A percentile compares a stretch with the other conserved stretches of the same genome.
Evolutionary conservation across 2,888 invertebrate species (phyloP).

Genomic region (Bellardia pandia): DNA sequence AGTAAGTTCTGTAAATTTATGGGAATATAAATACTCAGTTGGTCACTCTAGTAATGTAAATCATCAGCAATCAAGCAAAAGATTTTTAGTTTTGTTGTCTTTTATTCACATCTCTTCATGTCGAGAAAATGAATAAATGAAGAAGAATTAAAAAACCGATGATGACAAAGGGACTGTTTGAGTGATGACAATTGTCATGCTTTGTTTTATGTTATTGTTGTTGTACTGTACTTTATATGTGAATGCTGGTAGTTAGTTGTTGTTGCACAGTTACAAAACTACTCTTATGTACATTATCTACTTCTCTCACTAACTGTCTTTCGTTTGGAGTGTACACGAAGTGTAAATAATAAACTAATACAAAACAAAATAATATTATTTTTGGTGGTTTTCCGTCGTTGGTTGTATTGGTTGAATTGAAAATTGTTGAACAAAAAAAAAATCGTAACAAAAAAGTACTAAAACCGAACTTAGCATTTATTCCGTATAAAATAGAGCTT

Average conservation of each 20-base stretch:
- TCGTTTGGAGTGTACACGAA: neutral
- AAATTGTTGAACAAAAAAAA: slow-evolving; percentile 16
- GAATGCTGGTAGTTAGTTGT: neutral
- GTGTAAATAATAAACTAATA: neutral
- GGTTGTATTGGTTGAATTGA: slow-evolving; percentile 3
- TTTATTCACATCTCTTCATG: slow-evolving; percentile 14
- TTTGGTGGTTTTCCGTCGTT: slow-evolving; percentile 42
- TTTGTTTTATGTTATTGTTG: neutral
- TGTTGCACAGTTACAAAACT: slow-evolving; percentile 17
- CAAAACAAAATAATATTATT: neutral
- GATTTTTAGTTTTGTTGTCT: slow-evolving; percentile 30
- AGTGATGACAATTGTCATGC: slow-evolving; percentile 36
- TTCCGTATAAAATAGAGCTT: slow-evolving; percentile 66
- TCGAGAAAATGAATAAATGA: slow-evolving; percentile 20
- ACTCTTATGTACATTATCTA: slow-evolving; percentile 1
- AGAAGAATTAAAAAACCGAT: neutral
- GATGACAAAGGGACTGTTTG: slow-evolving; percentile 31
- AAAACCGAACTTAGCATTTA: slow-evolving; percentile 34
- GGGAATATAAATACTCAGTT: neutral
- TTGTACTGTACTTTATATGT: neutral
- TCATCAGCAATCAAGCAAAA: slow-evolving; percentile 21
- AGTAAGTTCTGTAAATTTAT: neutral
- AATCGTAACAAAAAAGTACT: slow-evolving; percentile 22
- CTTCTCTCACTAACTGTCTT: neutral
- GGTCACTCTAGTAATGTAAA: slow-evolving; percentile 21